A percentile compares a stretch with the other conserved stretches of the same genome.
These are phyloP conservation scores for Emydocephalus ijimae DNA, from an alignment of 2,113 vertebrate genomes.

Conservation along the genomic window DNA sequence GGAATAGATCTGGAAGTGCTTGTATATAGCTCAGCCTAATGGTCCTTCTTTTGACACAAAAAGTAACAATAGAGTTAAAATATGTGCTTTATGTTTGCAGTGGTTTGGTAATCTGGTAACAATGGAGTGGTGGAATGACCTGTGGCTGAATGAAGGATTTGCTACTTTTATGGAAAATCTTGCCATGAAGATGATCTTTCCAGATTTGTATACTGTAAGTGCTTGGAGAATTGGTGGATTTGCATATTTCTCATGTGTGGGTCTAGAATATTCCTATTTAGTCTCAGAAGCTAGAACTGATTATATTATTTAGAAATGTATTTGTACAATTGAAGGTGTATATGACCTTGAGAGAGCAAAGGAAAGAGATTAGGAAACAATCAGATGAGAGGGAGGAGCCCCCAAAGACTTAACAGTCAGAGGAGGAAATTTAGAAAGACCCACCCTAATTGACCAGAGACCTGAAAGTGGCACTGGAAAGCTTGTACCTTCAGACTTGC, in stretches of 20 bases:
- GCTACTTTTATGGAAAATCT: slow-evolving; percentile 93
- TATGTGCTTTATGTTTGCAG: slow-evolving; percentile 60
- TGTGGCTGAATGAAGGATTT: slow-evolving; percentile 98
- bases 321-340: not conserved
- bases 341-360: too few relatives aligned
- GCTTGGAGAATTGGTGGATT: not conserved
- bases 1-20: not conserved
- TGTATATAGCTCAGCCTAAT: not conserved
- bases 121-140: slow-evolving; percentile 96
- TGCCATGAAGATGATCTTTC: slow-evolving; percentile 76
- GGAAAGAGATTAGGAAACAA: too few relatives aligned
- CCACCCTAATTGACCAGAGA: too few relatives aligned
- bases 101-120: slow-evolving; percentile 98
- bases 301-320: not conserved
- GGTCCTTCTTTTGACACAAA: not conserved
- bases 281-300: not conserved
- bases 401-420: too few relatives aligned
- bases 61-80: not conserved
- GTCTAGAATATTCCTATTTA: not conserved
- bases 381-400: too few relatives aligned
- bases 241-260: not conserved
- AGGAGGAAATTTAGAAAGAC: too few relatives aligned
- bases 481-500: too few relatives aligned
- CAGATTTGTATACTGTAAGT: slow-evolving; percentile 82
- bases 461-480: too few relatives aligned